Percentiles rank a stretch among this genome's conserved stretches.
These are phyloP conservation scores for Poicephalus meyeri DNA, from an alignment of 2,113 vertebrate genomes.

Conservation along the genomic window DNA sequence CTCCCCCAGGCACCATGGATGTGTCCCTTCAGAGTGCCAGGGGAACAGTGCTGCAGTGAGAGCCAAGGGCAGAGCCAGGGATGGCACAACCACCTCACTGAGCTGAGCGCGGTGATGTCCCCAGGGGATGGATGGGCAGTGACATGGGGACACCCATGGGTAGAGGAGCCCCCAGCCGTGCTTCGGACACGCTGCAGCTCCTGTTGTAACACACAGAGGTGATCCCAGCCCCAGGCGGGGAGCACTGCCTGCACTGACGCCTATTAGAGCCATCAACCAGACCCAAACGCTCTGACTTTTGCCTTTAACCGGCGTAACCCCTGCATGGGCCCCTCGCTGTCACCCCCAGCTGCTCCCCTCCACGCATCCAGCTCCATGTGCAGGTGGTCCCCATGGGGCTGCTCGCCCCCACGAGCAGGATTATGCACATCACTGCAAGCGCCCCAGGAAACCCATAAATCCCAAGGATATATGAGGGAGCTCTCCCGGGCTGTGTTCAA, in stretches of 20 bases:
- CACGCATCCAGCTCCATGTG: fast-evolving
- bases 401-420: background rate
- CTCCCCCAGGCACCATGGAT: background rate
- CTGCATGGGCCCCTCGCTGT: fast-evolving
- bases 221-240: background rate
- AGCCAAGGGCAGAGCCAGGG: background rate
- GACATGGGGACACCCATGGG: background rate
- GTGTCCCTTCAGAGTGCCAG: fast-evolving
- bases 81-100: fast-evolving
- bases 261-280: background rate
- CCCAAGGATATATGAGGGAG: constrained; percentile 63
- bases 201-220: fast-evolving
- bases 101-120: fast-evolving
- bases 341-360: background rate
- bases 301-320: background rate
- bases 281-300: background rate
- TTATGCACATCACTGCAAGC: fast-evolving
- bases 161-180: fast-evolving
- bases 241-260: background rate
- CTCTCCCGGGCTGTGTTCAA: constrained; percentile 54
- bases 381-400: fast-evolving
- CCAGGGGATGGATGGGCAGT: background rate
- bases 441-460: constrained; percentile 58
- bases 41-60: background rate
- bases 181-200: background rate